Conservation (phyloP, 2,888 invertebrate species). For the Herminia tarsipennalis region DNA sequence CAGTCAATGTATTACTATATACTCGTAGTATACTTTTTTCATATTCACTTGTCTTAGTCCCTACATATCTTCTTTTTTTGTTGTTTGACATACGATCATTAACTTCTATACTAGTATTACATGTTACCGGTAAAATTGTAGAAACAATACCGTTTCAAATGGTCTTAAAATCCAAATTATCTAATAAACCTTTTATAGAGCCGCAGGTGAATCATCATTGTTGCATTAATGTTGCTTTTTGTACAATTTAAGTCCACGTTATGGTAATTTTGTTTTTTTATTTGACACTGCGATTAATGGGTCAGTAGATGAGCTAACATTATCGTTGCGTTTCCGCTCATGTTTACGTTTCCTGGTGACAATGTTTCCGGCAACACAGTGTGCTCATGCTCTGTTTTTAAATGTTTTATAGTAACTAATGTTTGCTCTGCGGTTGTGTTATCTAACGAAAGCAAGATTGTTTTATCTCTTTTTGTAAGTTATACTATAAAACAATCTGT, state of each 20-base stretch:
- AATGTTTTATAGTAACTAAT: too few relatives aligned
- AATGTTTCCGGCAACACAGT: constrained; percentile 61
- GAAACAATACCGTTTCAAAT: neutral
- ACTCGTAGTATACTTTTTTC: too few relatives aligned
- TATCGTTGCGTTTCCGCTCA: constrained; percentile 56
- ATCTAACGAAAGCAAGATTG: too few relatives aligned
- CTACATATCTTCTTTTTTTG: too few relatives aligned
- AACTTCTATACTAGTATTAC: too few relatives aligned
- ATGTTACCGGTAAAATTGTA: too few relatives aligned
- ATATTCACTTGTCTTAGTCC: too few relatives aligned
- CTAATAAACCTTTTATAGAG: constrained; percentile 12
- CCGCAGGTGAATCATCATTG: constrained; percentile 13
- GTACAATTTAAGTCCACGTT: constrained; percentile 32
- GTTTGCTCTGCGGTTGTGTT: too few relatives aligned
- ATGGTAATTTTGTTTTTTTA: constrained; percentile 54
- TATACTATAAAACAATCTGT: too few relatives aligned
- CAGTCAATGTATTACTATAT: too few relatives aligned
- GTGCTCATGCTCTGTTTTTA: neutral
- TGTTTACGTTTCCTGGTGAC: constrained; percentile 65
- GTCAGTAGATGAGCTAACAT: constrained; percentile 63
- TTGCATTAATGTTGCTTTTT: constrained; percentile 24
- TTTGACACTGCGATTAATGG: constrained; percentile 64
- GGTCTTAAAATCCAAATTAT: constrained; percentile 14
- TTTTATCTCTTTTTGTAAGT: too few relatives aligned
- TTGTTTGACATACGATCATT: too few relatives aligned